A percentile compares a stretch with the other conserved stretches of the same genome.
These are phyloP conservation scores for Ypsolopha scabrella DNA, from an alignment of 2,888 invertebrate genomes.

Conservation along the genomic window DNA sequence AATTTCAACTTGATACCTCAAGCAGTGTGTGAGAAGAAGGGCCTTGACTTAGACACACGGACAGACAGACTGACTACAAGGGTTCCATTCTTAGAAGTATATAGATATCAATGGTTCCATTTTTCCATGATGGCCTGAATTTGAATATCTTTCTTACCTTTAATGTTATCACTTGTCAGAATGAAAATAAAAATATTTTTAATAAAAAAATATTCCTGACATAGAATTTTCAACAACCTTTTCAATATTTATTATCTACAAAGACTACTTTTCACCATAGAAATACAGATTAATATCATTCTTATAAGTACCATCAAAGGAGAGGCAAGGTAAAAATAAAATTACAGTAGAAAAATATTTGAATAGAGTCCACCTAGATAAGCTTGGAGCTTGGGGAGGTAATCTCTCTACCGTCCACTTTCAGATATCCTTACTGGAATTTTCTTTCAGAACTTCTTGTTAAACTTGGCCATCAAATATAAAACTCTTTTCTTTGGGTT, in stretches of 20 bases:
- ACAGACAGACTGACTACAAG: neutral
- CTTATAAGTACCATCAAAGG: conserved; percentile 1
- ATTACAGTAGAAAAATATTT: conserved; percentile 52
- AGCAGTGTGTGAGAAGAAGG: too few species aligned
- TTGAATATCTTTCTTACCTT: neutral
- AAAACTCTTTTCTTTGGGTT: too few species aligned
- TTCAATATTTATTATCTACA: too few species aligned
- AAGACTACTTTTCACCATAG: conserved; percentile 13
- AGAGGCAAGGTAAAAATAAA: conserved; percentile 37
- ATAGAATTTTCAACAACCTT: neutral
- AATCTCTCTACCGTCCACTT: conserved; percentile 10
- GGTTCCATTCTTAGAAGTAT: too few species aligned
- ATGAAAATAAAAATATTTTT: too few species aligned
- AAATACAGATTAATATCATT: conserved; percentile 26
- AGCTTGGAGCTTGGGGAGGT: conserved; percentile 31
- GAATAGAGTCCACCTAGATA: conserved; percentile 47
- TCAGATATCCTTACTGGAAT: too few species aligned
- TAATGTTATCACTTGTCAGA: too few species aligned
- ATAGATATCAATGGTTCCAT: too few species aligned
- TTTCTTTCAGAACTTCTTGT: too few species aligned
- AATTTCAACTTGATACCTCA: too few species aligned
- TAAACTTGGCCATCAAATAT: too few species aligned
- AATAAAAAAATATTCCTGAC: neutral
- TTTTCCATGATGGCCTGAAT: neutral
- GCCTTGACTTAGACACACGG: too few species aligned